Conservation (phyloP, 2,888 invertebrate genomes). For the Caenorhabditis sp. region DNA sequence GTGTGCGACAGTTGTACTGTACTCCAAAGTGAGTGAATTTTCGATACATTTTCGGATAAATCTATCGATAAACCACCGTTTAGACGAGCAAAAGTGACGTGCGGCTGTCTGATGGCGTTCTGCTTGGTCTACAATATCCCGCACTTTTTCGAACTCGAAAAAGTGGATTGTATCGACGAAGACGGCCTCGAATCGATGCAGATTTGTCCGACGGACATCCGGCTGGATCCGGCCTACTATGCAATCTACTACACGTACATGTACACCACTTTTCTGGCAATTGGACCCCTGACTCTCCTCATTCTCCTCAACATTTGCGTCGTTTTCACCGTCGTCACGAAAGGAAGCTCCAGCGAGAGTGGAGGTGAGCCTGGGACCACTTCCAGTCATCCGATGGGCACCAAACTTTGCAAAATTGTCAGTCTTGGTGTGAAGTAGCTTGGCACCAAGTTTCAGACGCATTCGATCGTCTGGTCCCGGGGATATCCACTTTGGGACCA, state of each 20-base stretch:
- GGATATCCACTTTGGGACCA: too few relatives aligned
- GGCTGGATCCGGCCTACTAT: constrained; percentile 75
- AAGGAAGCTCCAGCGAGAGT: constrained; percentile 39
- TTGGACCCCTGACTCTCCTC: constrained; percentile 76
- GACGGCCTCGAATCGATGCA: constrained; percentile 52
- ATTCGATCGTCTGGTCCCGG: too few relatives aligned
- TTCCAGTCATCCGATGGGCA: too few relatives aligned
- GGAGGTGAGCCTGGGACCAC: too few relatives aligned
- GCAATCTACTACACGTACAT: constrained; percentile 77
- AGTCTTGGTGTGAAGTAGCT: too few relatives aligned
- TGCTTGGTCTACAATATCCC: constrained; percentile 77
- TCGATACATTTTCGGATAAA: too few relatives aligned
- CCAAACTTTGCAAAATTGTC: too few relatives aligned
- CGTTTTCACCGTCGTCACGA: constrained; percentile 66
- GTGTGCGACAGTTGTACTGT: constrained; percentile 71
- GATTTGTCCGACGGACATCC: constrained; percentile 70
- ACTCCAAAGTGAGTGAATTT: constrained; percentile 73
- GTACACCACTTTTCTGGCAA: constrained; percentile 77
- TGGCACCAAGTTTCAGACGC: too few relatives aligned
- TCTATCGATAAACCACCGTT: too few relatives aligned
- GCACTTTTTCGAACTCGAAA: constrained; percentile 75
- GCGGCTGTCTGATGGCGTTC: constrained; percentile 64
- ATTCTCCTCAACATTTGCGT: constrained; percentile 77
- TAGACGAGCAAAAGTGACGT: constrained; percentile 73
- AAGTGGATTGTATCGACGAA: constrained; percentile 61